Evolutionary conservation across 2,888 invertebrate species (phyloP).

Genomic region (Baccha elongata): DNA sequence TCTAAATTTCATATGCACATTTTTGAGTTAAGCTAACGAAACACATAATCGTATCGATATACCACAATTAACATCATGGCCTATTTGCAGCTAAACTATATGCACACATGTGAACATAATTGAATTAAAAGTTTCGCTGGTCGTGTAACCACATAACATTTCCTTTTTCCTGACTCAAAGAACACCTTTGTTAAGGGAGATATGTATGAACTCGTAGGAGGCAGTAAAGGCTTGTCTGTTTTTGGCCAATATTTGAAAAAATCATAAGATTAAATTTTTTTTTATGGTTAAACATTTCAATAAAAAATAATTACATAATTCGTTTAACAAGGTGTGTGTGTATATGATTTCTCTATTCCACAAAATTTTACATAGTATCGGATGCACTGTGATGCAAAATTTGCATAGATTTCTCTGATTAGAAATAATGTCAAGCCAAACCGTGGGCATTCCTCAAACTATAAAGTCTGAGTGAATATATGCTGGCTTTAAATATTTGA

Average conservation of each 20-base stretch:
- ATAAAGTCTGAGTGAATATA: background rate
- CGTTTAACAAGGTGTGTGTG: background rate
- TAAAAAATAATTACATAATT: background rate
- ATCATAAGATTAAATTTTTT: background rate
- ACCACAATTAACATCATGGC: constrained; percentile 12
- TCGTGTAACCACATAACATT: background rate
- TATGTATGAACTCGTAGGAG: background rate
- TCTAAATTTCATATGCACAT: too few species aligned
- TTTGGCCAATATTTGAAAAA: too few species aligned
- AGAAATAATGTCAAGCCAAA: background rate
- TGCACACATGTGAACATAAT: constrained; percentile 24
- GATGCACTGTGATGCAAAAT: background rate
- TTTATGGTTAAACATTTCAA: background rate
- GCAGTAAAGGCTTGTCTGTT: background rate
- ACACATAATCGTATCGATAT: constrained; percentile 3
- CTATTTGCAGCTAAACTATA: background rate
- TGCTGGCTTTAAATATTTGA: background rate
- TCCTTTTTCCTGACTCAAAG: constrained; percentile 4
- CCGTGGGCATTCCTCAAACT: background rate
- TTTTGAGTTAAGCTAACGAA: background rate
- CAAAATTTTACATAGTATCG: background rate
- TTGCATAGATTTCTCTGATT: background rate
- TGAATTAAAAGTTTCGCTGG: constrained; percentile 13
- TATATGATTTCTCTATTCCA: background rate
- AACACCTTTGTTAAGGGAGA: background rate